Evolutionary conservation across 2,113 vertebrate genomes (phyloP), one percentile per base, ranked within the genome.

Genomic region (Chionis minor): DNA sequence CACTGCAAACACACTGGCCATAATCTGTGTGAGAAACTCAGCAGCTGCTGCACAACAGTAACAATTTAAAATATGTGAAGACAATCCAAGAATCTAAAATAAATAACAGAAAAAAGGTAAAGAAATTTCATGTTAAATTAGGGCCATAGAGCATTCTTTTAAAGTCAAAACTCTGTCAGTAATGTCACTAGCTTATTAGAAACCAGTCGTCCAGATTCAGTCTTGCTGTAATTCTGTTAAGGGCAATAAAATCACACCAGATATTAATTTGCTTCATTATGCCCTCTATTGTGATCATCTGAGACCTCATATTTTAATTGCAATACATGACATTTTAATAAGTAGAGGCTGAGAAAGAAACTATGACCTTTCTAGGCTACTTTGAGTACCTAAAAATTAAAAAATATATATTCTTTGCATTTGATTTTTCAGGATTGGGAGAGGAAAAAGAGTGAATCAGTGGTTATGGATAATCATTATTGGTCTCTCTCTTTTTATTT

Each of bases 301-400:
- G 33, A 87, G 58, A 86, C 74, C 44, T 73, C 49, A 86, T 6
- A 55, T 81, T 94, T 95, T 92, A 94, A 89, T 82, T 80, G 56
- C 45, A 71, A 81, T 42, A 28, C 14, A 86, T 72, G 56, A 72
- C 84, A 88, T 79, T 94, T 96, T 94, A 96, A 75, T 70, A 83
- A 58, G 12, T 23, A 40, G n/a, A 49, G 8, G 14, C 20, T 82
- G 30, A 82, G 63, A 89, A 87, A 67, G 30, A 61, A 85, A 24
- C 17, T 10, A 27, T 51, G 45, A 92, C 24, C 30, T 96, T 88
- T 86, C 19, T 62, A 91, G 20, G 23, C 5, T 61, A 54, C n/a
- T 90, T 12, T 35, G 35, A 81, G 12, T 58, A 30, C 42, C 91
- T 88, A n/a, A 92, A 95, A 94, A 47, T 67, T 24, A 32, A 67